phyloP scores from a whole-genome alignment of 2,113 vertebrate species.

The Montifringilla adamsi region DNA sequence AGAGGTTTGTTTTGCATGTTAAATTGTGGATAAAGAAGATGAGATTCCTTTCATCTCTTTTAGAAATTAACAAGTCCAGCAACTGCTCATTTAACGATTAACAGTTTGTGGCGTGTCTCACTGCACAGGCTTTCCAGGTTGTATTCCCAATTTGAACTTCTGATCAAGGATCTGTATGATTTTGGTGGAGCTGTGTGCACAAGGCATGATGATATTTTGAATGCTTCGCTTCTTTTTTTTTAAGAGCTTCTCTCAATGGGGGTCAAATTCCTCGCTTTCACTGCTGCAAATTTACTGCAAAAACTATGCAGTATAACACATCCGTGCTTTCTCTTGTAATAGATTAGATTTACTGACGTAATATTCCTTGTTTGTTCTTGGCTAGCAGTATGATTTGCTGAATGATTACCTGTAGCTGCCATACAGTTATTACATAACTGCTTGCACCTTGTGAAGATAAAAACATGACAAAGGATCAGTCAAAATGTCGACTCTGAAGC shows the following conservation, averaged over 20 bases:
- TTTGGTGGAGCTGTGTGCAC: not conserved
- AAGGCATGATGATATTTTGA: not conserved
- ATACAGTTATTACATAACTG: conserved; percentile 1
- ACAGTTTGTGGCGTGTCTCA: not conserved
- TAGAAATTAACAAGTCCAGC: not conserved
- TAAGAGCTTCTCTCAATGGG: not conserved
- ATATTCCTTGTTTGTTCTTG: conserved; percentile 39
- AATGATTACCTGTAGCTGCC: conserved; percentile 40
- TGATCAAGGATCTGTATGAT: not conserved
- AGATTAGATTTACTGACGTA: not conserved
- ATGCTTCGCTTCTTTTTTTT: not conserved
- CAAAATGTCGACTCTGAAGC: not conserved
- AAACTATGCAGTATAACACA: not conserved
- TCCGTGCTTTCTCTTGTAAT: not conserved
- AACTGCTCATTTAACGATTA: not conserved
- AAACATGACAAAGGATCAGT: conserved; percentile 13
- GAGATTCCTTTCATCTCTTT: not conserved
- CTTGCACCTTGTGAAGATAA: not conserved
- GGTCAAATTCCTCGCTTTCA: not conserved
- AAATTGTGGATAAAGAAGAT: not conserved
- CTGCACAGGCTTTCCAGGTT: not conserved
- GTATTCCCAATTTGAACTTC: not conserved
- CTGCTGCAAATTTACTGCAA: not conserved
- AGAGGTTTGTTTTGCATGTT: not conserved
- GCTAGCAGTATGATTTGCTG: not conserved